Evolutionary conservation across 2,113 vertebrate genomes (phyloP).

Genomic region (Antechinus stuartii): DNA sequence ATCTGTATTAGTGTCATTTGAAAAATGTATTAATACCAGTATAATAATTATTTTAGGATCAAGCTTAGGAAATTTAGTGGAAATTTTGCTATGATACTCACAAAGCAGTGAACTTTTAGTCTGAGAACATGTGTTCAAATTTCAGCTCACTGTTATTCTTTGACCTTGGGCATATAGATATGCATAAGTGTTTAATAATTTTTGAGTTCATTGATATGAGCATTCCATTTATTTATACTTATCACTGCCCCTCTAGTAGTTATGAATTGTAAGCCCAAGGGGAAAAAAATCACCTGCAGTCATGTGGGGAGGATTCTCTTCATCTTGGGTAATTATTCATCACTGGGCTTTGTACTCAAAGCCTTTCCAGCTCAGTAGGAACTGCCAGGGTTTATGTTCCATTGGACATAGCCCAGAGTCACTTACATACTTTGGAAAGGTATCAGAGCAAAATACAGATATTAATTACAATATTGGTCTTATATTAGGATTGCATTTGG

Average conservation of each 20-base stretch:
- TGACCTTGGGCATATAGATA: background rate
- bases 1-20: background rate
- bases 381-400: background rate
- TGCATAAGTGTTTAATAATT: background rate
- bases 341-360: background rate
- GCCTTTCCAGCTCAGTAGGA: background rate
- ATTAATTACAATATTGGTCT: background rate
- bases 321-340: background rate
- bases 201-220: background rate
- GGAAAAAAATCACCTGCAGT: background rate
- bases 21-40: background rate
- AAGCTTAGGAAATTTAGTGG: background rate
- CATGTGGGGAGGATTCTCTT: background rate
- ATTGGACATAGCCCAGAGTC: background rate
- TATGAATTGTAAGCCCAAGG: background rate
- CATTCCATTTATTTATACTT: background rate
- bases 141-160: background rate
- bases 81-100: background rate
- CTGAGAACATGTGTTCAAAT: background rate
- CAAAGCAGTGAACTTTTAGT: background rate
- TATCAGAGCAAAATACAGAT: background rate
- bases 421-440: background rate
- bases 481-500: background rate
- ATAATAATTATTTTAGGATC: background rate
- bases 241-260: background rate